Base-by-base conservation (phyloP, 2,888 invertebrate genomes). In the Trachelus troglodyta region DNA sequence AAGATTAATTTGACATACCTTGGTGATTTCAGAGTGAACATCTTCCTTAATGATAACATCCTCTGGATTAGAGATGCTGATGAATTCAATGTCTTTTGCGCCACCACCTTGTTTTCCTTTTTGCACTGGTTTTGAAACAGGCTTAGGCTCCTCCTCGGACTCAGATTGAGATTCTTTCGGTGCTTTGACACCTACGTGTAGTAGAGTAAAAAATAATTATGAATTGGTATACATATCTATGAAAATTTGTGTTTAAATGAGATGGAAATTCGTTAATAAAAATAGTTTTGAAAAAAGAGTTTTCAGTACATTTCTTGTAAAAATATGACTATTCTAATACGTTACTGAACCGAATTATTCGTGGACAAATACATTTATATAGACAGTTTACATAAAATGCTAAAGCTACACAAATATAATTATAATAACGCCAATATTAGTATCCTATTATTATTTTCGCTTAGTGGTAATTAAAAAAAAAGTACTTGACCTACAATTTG, bases 51-150 rank as follows among this genome's bases (percentile, higher is more conserved):
- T 89, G 76, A 85, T 83, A 92, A 93, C 93, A 88, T 94, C 94
- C 30, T 93, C 92, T 75, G 92, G 92, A 83, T 92, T 93, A 56
- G 94, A 94, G 83, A 94, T 93, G 84, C 94, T 93, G 23, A 93
- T 92, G 92, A 93, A 93, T 73, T 91, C 90, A 85, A 92, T 91
- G 75, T 81, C 80, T 81, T 85, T 84, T 77, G 79, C 81, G 76
- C 83, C 90, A 83, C 91, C 91, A 74, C 84, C 79, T 74, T 80
- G 81, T 6, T 78, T 77, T 68, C 33, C 75, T 75, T 81, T 92
- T 88, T 79, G 35, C 69, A 77, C 69, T 74, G 76, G 34, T 77
- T 81, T 83, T 76, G 77, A 56, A 79, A 76, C 79, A 12, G 76
- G 31, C 75, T 80, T 78, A 75, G 76, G n/a, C 81, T 84, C 80